Evolutionary conservation across 2,888 invertebrate genomes (phyloP), one percentile per base, ranked within the genome.

Genomic region (Conchocele bisecta): DNA sequence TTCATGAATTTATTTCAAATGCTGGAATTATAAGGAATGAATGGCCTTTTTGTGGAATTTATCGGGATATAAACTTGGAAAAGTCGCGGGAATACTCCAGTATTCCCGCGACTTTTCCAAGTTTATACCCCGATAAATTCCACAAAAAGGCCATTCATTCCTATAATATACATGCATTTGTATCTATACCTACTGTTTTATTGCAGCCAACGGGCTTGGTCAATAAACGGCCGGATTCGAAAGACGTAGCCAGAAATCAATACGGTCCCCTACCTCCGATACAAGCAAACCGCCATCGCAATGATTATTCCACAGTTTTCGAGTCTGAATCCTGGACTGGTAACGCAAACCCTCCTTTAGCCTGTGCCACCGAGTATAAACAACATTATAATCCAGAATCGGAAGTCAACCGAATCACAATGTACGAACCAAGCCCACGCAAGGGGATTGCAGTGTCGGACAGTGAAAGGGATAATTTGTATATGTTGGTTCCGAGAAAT

Each of bases 231-330:
- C 86, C 86, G 0, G 86, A 86, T 56, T 86, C 86, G 4, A 86
- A 86, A 66, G 83, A 84, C 58, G 58, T 83, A 9, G 75, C 64
- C 9, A 65, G 77, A 2, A 65, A 61, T n/a, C 73, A 69, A 24
- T 85, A 79, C 51, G 76, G 71, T 22, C 59, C 68, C 2, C 67
- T 86, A 50, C 83, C 83, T n/a, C 82, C 84, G 2, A 83, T 84
- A n/a, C 83, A 83, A 26, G 73, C 64, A 26, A 81, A 83, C 58
- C 73, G 83, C 28, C 70, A 69, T 11, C 75, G 74, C 54, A 84
- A 82, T 66, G 75, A 81, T 56, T 75, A 76, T 61, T 86, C 86
- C 28, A 86, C 86, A 31, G 83, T 86, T 44, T 86, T 86, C 53
- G 86, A 86, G 59, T 73, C 78, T 0, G 86, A 86, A 57, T 51